Evolutionary conservation across 2,113 vertebrate species (phyloP).

Genomic region (Myrmecobius fasciatus): DNA sequence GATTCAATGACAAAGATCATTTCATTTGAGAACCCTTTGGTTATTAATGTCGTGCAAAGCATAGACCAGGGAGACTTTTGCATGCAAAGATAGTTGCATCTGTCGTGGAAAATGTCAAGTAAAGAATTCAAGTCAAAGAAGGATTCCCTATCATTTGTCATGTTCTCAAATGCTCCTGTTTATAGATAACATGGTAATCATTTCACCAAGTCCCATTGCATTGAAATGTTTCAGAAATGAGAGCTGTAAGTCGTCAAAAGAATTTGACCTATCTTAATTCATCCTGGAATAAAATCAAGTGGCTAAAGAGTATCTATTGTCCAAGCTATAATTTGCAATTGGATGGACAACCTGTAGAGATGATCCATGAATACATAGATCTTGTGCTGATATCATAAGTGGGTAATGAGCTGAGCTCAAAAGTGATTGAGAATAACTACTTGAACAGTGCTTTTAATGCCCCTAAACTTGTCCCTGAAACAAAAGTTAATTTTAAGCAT

Average conservation of each 20-base stretch:
- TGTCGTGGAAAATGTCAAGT: neutral
- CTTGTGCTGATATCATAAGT: neutral
- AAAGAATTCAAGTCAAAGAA: neutral
- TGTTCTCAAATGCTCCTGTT: neutral
- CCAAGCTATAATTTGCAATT: neutral
- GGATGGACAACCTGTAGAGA: neutral
- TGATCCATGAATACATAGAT: neutral
- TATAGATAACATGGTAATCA: neutral
- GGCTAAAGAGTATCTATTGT: neutral
- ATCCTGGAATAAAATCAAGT: neutral
- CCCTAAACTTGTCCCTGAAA: neutral
- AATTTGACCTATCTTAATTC: neutral
- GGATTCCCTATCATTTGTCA: neutral
- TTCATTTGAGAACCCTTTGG: neutral
- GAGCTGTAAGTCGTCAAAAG: neutral
- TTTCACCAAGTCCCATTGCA: neutral
- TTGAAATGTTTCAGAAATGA: neutral
- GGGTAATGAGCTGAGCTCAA: neutral
- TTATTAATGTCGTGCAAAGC: neutral
- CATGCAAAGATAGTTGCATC: neutral
- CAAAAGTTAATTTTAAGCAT: neutral
- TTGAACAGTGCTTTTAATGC: neutral
- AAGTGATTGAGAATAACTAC: neutral
- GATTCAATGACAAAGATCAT: neutral
- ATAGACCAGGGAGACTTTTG: neutral